A percentile compares a stretch with the other conserved stretches of the same genome.
Evolutionary conservation across 2,113 vertebrate species (phyloP).

Genomic region (Psammodynastes pulverulentus): DNA sequence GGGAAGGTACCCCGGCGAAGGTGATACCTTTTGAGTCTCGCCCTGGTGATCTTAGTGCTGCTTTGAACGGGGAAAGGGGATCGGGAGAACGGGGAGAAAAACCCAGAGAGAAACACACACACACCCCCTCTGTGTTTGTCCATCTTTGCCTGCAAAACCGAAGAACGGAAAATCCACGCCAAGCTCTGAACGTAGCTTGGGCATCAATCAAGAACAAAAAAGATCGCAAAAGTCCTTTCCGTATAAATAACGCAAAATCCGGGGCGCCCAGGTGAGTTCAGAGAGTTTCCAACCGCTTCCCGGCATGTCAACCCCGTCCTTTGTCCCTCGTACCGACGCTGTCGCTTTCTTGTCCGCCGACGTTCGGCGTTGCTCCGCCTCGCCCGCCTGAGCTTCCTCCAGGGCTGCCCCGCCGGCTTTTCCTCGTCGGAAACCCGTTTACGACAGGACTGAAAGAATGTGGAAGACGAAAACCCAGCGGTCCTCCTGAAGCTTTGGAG

Average conservation of each 20-base stretch:
- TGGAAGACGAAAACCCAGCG: neutral
- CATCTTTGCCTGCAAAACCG: conserved; percentile 46
- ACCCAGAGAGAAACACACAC: neutral
- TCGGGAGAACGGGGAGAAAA: neutral
- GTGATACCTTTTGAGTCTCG: too few species aligned
- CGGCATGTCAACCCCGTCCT: neutral
- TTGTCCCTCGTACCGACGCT: neutral
- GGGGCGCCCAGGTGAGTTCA: neutral
- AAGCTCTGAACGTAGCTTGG: conserved; percentile 2
- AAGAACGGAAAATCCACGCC: neutral
- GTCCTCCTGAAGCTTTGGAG: conserved; percentile 45
- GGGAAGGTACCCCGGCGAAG: neutral
- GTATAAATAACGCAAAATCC: conserved; percentile 25
- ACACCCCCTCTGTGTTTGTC: neutral
- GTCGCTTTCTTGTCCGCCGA: neutral
- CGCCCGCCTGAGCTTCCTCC: neutral
- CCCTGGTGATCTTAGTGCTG: accelerated
- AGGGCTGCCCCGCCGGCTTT: too few species aligned
- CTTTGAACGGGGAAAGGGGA: neutral
- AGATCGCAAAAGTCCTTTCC: conserved; percentile 30
- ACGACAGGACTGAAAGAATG: neutral
- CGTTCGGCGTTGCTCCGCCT: neutral
- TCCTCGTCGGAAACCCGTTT: neutral
- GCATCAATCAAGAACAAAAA: neutral
- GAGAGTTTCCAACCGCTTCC: neutral